phyloP scores from a whole-genome alignment of 2,888 invertebrate genomes.

The Drosophila rellima region DNA sequence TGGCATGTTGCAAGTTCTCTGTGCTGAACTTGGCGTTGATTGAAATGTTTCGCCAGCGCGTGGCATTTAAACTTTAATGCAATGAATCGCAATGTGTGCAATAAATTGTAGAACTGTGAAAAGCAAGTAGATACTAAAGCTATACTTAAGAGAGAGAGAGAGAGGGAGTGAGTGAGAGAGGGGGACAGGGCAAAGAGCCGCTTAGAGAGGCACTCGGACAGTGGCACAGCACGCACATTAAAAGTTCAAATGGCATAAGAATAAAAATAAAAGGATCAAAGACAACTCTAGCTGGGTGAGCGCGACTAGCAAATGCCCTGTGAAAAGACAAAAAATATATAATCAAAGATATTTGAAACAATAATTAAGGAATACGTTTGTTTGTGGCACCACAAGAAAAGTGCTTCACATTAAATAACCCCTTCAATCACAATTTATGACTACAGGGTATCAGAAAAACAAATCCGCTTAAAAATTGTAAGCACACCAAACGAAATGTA shows the following conservation, averaged over 20 bases:
- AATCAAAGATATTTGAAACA: too few species aligned
- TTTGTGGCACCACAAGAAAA: not conserved
- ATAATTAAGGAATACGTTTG: too few species aligned
- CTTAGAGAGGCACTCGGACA: slow-evolving; percentile 52
- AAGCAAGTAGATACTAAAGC: slow-evolving; percentile 5
- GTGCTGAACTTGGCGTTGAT: slow-evolving; percentile 47
- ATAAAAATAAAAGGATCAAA: slow-evolving; percentile 41
- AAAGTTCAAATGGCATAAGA: slow-evolving; percentile 74
- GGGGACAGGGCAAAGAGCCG: slow-evolving; percentile 24
- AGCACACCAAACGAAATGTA: slow-evolving; percentile 56
- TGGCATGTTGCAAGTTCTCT: not conserved
- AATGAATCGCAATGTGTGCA: slow-evolving; percentile 62
- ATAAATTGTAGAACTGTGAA: slow-evolving; percentile 43
- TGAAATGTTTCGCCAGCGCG: slow-evolving; percentile 72
- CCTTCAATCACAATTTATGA: not conserved
- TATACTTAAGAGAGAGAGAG: too few species aligned
- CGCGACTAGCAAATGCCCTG: slow-evolving; percentile 5
- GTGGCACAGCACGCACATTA: slow-evolving; percentile 74
- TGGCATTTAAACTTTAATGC: slow-evolving; percentile 74
- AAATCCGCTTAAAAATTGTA: slow-evolving; percentile 75
- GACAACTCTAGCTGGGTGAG: not conserved
- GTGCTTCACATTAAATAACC: not conserved
- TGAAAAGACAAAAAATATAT: not conserved
- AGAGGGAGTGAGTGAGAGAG: not conserved
- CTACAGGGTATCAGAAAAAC: slow-evolving; percentile 23